Percentiles rank a stretch among this genome's conserved stretches.
Evolutionary conservation across 2,797 vertebrate species (phyloP).

Genomic region (Artibeus lituratus): DNA sequence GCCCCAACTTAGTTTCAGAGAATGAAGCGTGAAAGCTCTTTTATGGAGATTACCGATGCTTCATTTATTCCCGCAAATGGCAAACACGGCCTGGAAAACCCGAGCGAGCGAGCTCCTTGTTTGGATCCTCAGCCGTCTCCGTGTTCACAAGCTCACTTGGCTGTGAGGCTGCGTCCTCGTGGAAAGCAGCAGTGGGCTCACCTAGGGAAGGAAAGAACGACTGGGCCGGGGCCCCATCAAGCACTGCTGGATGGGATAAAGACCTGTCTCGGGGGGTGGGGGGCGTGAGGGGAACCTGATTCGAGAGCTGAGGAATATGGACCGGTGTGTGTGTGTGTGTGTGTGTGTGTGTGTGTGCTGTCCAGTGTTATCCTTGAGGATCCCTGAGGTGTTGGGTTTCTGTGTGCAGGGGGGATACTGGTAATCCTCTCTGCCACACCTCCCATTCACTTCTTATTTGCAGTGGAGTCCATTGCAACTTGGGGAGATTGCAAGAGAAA

Average conservation of each 20-base stretch:
- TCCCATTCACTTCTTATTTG: neutral
- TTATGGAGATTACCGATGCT: constrained; percentile 76
- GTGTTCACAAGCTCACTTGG: constrained; percentile 68
- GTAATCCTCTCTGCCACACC: neutral
- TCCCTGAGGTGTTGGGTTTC: neutral
- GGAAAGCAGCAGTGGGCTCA: neutral
- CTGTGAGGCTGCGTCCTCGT: neutral
- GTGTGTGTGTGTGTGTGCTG: neutral
- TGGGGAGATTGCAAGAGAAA: neutral
- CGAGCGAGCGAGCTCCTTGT: constrained; percentile 48
- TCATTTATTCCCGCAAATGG: constrained; percentile 74
- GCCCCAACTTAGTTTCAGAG: constrained; percentile 75
- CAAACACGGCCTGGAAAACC: constrained; percentile 54
- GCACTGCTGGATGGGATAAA: neutral
- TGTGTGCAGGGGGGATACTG: neutral
- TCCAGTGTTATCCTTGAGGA: neutral
- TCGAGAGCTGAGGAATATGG: neutral
- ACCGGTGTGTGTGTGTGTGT: neutral
- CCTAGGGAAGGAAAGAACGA: neutral
- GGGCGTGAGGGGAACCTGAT: neutral
- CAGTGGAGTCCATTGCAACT: neutral
- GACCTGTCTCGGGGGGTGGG: neutral
- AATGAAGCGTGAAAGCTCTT: constrained; percentile 76
- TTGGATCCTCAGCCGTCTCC: constrained; percentile 48
- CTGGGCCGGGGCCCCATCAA: neutral